Evolutionary conservation across 2,113 vertebrate species (phyloP), one percentile per base, ranked within the genome.

Genomic region (Condylura cristata): DNA sequence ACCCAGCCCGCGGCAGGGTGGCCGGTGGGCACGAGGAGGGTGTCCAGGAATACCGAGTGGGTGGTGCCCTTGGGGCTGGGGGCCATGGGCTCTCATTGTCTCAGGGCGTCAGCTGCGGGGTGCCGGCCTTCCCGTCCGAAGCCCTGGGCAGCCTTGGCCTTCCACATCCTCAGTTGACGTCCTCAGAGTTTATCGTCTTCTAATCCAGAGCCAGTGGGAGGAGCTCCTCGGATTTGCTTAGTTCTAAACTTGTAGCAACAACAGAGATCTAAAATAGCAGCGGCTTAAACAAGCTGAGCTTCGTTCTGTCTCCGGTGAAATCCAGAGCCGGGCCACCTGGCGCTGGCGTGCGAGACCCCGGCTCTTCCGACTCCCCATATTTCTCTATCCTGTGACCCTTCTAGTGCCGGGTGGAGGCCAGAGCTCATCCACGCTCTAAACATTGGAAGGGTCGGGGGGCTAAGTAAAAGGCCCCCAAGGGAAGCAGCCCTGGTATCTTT

Each of bases 81-180:
- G 26, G 65, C 14, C 48, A 16, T 16, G 16, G 14, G 48, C 16
- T 51, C 14, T 51, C 48, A 51, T 51, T 13, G 14, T 13, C 48
- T 16, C 48, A 48, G 48, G 48, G 48, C 48, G 17, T 51, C 48
- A 51, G 48, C 48, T 51, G 48, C 3, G 48, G 48, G 48, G 48
- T 3, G 13, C 48, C 14, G 80, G 28, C 8, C 46, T 12, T 7
- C 46, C 46, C 30, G 8, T 68, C 63, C 14, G 80, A 37, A 13
- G 41, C 37, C 46, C 28, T 9, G 3, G 22, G 32, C 2, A 3
- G 34, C 65, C 39, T 65, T 0, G 1, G 34, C 0, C 6, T 37
- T 41, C 5, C 3, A 4, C 81, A 28, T 1, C 18, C 63, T 39
- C 24, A 32, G 0, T 5, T 39, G 13, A 0, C 1, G 4, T 12